These are phyloP conservation scores for Gallinago solitaria DNA, from an alignment of 2,797 vertebrate species.

Conservation along the genomic window DNA sequence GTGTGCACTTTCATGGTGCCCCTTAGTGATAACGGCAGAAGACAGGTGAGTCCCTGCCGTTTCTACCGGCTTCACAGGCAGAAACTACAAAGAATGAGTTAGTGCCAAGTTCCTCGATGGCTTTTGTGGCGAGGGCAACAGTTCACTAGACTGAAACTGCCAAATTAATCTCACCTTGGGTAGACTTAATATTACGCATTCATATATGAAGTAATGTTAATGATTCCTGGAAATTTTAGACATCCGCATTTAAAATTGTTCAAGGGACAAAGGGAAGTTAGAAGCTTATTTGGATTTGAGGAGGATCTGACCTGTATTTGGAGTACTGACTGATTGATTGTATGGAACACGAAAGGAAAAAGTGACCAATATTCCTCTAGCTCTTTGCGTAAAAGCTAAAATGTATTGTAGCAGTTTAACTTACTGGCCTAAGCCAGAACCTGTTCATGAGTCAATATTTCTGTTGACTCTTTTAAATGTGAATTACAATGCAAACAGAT, in stretches of 20 bases:
- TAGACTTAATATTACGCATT: background rate
- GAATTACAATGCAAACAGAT: constrained; percentile 17
- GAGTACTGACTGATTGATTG: background rate
- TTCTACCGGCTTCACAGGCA: background rate
- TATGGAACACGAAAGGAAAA: background rate
- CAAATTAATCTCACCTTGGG: background rate
- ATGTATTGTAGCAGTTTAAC: background rate
- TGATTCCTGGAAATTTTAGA: background rate
- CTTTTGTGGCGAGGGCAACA: background rate
- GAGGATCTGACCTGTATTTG: background rate
- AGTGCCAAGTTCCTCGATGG: background rate
- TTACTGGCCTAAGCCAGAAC: background rate
- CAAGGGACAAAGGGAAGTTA: background rate
- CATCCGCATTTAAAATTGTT: background rate
- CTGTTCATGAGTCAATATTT: background rate
- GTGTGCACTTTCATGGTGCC: background rate
- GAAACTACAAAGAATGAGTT: background rate
- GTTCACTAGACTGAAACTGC: background rate
- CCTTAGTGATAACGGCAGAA: background rate
- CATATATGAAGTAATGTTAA: background rate
- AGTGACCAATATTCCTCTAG: background rate
- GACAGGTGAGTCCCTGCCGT: background rate
- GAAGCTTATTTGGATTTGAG: background rate
- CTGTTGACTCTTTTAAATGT: background rate
- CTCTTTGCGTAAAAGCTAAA: background rate